Evolutionary conservation across 2,797 vertebrate species (phyloP), one percentile per base, ranked within the genome.

Genomic region (Falco concolor): DNA sequence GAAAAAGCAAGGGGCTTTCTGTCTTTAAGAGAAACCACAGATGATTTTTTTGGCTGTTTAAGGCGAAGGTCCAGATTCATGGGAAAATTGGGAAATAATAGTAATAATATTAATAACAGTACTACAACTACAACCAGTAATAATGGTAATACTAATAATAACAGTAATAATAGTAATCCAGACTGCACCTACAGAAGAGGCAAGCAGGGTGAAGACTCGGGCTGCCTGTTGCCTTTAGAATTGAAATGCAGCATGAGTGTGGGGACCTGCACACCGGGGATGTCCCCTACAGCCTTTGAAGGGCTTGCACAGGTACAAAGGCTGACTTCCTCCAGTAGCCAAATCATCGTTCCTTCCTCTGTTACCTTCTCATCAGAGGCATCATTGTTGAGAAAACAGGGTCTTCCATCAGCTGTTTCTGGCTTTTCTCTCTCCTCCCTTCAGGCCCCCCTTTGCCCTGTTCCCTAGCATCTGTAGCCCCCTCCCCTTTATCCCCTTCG

Each of bases 231-330:
- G 34, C 57, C 11, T 74, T 79, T 72, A 76, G 45, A 78, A 27
- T 3, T 64, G 34, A 77, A 91, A 56, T 17, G 22, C n/a, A 49
- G 8, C 0, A 0, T 47, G 22, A 0, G 1, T 30, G 30, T 0
- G 1, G 19, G 24, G 19, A n/a, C 30, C 16, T 4, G 1, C 0
- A 5, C 8, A 14, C 15, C 4, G 0, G 3, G 28, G 13, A 47
- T 10, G 20, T n/a, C n/a, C 38, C 36, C 50, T 44, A 10, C 19
- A 44, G n/a, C 44, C 67, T 82, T 52, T 24, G 40, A 81, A 63
- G 53, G 25, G 27, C 42, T 69, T 61, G n/a, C 24, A 36, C 5
- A 8, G 44, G 10, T 40, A 54, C 8, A 56, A 89, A 83, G 7
- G 5, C 34, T 63, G 34, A 40, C 27, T 84, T 89, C 69, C 67